Evolutionary conservation across 2,888 invertebrate genomes (phyloP).

Genomic region (Schizaphis graminum): DNA sequence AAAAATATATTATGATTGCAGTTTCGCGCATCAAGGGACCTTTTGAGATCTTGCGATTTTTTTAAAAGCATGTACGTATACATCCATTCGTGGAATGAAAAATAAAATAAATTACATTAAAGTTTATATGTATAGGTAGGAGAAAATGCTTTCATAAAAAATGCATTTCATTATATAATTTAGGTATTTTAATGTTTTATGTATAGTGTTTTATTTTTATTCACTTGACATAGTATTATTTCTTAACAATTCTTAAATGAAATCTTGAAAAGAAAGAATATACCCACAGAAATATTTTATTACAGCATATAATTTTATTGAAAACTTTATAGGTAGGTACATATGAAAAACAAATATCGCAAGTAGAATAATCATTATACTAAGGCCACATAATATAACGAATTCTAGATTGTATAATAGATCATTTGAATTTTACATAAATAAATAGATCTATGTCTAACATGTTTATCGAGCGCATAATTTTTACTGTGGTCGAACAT

Average conservation of each 20-base stretch:
- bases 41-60: neutral
- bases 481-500: neutral
- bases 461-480: neutral
- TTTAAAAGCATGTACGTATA: neutral
- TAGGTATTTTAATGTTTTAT: neutral
- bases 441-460: neutral
- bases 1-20: neutral
- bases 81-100: neutral
- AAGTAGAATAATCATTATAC: neutral
- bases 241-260: neutral
- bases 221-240: neutral
- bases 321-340: neutral
- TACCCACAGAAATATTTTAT: neutral
- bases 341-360: neutral
- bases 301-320: neutral
- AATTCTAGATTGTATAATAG: neutral
- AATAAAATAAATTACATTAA: neutral
- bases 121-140: neutral
- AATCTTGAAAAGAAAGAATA: neutral
- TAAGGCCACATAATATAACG: neutral
- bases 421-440: neutral
- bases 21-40: neutral
- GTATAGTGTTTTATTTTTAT: slow-evolving; percentile 33
- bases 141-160: slow-evolving; percentile 51
- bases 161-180: slow-evolving; percentile 39